These are phyloP conservation scores for Amphilophus citrinellus DNA, from an alignment of 2,113 vertebrate species.

Conservation along the genomic window DNA sequence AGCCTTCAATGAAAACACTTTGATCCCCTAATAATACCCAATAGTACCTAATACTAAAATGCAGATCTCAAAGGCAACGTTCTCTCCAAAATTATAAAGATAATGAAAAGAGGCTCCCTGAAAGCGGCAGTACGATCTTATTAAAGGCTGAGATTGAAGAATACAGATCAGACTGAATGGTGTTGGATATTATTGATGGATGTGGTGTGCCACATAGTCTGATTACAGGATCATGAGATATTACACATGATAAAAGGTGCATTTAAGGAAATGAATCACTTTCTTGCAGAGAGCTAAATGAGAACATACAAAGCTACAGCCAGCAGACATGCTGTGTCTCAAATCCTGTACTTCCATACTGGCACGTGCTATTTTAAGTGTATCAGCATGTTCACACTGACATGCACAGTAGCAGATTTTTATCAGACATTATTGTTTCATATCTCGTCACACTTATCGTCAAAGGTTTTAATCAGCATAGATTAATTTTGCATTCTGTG, in stretches of 20 bases:
- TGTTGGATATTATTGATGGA: too few species aligned
- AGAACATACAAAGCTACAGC: not conserved
- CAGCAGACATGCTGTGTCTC: fast-evolving
- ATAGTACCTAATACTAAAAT: not conserved
- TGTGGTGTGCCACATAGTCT: too few species aligned
- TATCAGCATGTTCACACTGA: fast-evolving
- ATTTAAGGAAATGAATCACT: not conserved
- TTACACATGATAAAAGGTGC: not conserved
- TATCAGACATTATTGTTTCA: not conserved
- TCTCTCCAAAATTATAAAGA: not conserved
- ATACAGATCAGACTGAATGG: too few species aligned
- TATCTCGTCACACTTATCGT: not conserved
- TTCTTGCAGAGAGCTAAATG: not conserved
- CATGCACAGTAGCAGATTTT: not conserved
- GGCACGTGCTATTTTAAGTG: not conserved
- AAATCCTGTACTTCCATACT: not conserved
- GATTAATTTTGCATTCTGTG: too few species aligned
- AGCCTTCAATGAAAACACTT: not conserved
- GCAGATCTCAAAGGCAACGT: conserved; percentile 12
- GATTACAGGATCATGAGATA: not conserved
- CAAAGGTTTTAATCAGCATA: not conserved
- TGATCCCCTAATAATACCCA: not conserved
- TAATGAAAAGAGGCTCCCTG: not conserved
- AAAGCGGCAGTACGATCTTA: not conserved
- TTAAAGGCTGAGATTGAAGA: too few species aligned